Conservation (phyloP, 1,140 invertebrate species). For the Ceratosolen solmsi region DNA sequence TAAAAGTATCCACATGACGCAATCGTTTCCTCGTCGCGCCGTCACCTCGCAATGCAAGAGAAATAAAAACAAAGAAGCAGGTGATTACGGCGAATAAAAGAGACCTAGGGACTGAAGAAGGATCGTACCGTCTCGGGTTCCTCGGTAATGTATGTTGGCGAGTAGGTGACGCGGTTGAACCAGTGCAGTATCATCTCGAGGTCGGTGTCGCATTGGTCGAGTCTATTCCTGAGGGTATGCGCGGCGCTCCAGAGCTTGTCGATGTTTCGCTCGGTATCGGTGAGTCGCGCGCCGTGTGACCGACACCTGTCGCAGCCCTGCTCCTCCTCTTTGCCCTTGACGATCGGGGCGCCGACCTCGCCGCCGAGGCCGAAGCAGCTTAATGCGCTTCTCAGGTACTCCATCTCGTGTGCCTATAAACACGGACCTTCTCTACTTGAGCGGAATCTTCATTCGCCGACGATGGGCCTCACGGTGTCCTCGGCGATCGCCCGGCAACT, state of each 20-base stretch:
- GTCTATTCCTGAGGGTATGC: constrained; percentile 13
- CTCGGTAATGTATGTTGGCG: constrained; percentile 16
- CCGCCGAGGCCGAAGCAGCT: background rate
- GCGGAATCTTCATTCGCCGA: background rate
- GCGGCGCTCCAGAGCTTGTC: constrained; percentile 12
- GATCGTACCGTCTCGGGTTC: constrained; percentile 12
- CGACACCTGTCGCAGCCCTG: background rate
- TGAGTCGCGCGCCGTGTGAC: background rate
- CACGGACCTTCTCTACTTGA: background rate
- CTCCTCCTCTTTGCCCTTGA: background rate
- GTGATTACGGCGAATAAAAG: background rate
- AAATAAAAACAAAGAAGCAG: background rate
- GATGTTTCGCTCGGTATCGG: constrained; percentile 20
- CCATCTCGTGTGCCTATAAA: background rate
- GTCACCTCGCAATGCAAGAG: background rate
- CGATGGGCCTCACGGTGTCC: background rate
- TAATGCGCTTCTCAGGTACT: background rate
- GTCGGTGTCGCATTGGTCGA: constrained; percentile 13
- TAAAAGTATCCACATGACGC: background rate
- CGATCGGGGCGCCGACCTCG: background rate
- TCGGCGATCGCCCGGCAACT: constrained; percentile 17
- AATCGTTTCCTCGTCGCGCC: background rate
- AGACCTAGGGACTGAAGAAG: background rate
- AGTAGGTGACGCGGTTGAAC: constrained; percentile 20
- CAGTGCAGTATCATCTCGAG: background rate